Base-by-base conservation (phyloP, 1,140 invertebrate genomes). In the Gryon sp. region DNA sequence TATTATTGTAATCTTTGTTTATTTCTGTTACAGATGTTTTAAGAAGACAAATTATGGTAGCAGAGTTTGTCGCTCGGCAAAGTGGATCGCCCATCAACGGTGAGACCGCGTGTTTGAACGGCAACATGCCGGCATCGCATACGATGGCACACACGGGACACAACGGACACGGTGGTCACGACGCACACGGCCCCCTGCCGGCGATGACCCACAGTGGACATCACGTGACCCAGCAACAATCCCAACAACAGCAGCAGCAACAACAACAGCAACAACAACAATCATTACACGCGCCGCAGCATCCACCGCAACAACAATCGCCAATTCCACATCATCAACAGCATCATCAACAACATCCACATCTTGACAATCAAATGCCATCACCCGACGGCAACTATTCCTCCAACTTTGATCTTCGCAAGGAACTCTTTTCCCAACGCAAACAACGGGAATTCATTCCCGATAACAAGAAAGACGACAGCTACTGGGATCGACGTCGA, bases 371-470 rank as follows among this genome's bases (percentile, higher is more conserved):
- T 15, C 73, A 78, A 46, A 76, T 83, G 73, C 48, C 55, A 40
- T 48, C 75, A 65, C 84, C 86, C 32, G 81, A 82, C 3, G 82
- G 86, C 20, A 82, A 81, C 26, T 87, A 82, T 62, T 70, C 83
- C 4, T 60, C 82, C 19, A 88, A 86, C 50, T 90, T 84, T 53
- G 89, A 93, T 53, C 89, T 92, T 76, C 91, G 93, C 65, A 95
- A 95, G 82, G 94, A 95, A 40, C 90, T 95, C 60, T 95, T 95
- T 83, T 92, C 94, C 9, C 95, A 97, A 80, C 91, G 97, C 52
- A 98, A 98, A 82, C 96, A 98, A 83, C 91, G 97, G 1, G 97
- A 98, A 83, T 99, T 99, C 86, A 98, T 98, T 46, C 97, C 97
- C 0, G 97, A 99, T 81, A 97, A 94, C 85, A 98, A 97, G 82